phyloP scores from a whole-genome alignment of 2,888 invertebrate genomes.

The Tachina fera region DNA sequence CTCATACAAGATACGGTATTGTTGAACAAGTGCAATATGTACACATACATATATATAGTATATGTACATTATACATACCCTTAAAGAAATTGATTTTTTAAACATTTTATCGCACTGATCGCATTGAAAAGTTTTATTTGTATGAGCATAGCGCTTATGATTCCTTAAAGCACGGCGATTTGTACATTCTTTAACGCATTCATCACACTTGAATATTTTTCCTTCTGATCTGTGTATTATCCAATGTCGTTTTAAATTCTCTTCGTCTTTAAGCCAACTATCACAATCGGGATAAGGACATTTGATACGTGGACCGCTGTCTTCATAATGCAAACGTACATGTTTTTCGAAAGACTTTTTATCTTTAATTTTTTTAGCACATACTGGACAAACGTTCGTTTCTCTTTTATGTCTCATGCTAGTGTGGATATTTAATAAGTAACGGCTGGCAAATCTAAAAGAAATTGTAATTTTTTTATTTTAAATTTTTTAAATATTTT shows the following conservation, averaged over 20 bases:
- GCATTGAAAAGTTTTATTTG: conserved; percentile 77
- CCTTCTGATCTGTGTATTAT: conserved; percentile 77
- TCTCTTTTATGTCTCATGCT: conserved; percentile 78
- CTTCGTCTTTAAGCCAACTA: conserved; percentile 81
- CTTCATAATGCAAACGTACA: conserved; percentile 79
- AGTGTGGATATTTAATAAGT: conserved; percentile 77
- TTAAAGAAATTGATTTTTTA: conserved; percentile 80
- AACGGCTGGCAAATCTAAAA: conserved; percentile 78
- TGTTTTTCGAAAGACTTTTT: conserved; percentile 80
- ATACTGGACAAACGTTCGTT: conserved; percentile 81
- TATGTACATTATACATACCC: conserved; percentile 72
- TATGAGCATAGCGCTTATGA: conserved; percentile 81
- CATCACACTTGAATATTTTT: conserved; percentile 74
- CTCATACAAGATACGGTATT: not conserved
- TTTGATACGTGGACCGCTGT: conserved; percentile 80
- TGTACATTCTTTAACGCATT: conserved; percentile 80
- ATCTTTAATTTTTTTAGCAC: conserved; percentile 81
- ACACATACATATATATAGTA: not conserved
- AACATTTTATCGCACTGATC: conserved; percentile 82
- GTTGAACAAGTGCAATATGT: not conserved
- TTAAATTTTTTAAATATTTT: not conserved
- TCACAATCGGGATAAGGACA: conserved; percentile 81
- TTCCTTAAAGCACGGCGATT: conserved; percentile 80
- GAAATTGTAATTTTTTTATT: not conserved
- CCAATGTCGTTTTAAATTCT: conserved; percentile 80